Evolutionary conservation across 2,113 vertebrate genomes (phyloP).

Genomic region (Austrofundulus limnaeus): DNA sequence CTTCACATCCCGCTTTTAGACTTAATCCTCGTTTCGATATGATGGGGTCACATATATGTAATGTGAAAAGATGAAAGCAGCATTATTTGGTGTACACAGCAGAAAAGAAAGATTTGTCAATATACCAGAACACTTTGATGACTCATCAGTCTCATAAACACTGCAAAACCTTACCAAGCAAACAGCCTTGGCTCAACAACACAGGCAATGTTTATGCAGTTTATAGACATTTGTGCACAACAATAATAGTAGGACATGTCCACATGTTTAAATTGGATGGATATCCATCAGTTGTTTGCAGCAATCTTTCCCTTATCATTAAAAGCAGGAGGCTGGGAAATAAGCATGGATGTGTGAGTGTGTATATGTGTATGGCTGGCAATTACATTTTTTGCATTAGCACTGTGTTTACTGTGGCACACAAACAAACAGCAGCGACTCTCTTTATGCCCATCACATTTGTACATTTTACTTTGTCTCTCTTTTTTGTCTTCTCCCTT

Average conservation of each 20-base stretch:
- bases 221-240: too few species aligned
- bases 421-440: slow-evolving; percentile 14
- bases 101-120: too few species aligned
- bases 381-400: slow-evolving; percentile 22
- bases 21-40: too few species aligned
- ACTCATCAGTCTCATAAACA: too few species aligned
- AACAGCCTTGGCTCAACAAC: too few species aligned
- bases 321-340: slow-evolving; percentile 27
- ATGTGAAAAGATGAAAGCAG: too few species aligned
- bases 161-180: too few species aligned
- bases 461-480: slow-evolving; percentile 20
- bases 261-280: slow-evolving; percentile 16
- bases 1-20: too few species aligned
- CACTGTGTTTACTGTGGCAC: slow-evolving; percentile 9
- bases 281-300: slow-evolving; percentile 6
- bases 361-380: neutral
- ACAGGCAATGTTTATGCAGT: too few species aligned
- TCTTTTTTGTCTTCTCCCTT: neutral
- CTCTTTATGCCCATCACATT: slow-evolving; percentile 22
- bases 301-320: neutral
- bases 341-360: neutral
- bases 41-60: too few species aligned
- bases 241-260: neutral
- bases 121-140: too few species aligned
- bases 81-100: too few species aligned